Base-by-base conservation (phyloP, 1,140 invertebrate species). In the Lasaia peninsularis region DNA sequence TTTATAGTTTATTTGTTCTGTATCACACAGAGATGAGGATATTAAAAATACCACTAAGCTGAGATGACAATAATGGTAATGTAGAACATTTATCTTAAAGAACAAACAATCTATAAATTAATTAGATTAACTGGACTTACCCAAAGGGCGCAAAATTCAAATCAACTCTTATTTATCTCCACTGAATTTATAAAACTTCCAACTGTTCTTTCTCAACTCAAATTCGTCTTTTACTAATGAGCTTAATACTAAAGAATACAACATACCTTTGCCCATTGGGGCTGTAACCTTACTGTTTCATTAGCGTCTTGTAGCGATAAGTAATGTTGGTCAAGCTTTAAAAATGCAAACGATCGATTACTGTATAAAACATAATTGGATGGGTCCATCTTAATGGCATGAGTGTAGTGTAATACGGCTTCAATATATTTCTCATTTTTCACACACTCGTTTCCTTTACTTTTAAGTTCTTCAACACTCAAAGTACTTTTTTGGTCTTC, bases 281-380 rank as follows among this genome's bases (percentile, higher is more conserved):
- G 94, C 71, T 94, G 93, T 37, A 96, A 72, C 72, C 90, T 90
- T 52, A 96, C 95, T 12, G 93, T 92, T 81, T 93, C 91, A 69
- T 94, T 90, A 10, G 95, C 95, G 91, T 97, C 95, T 82, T 95
- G 90, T 67, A 95, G 82, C 1, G 95, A 93, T 67, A 94, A 91
- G 81, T 93, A 94, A 79, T 93, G 95, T 73, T 95, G 94, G 62
- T 94, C 91, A 65, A 95, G 84, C 78, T 95, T 95, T 11, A 96
- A 84, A 83, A 96, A 96, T 16, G 94, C 94, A 67, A 93, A 91
- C 2, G 95, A 96, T 74, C 95, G 89, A 78, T 96, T 96, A 72
- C 95, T 95, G 76, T 95, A 94, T 3, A 96, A 77, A 6, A 92
- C 89, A 79, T 92, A 92, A 86, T 95, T 95, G 49, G 89, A 90